These are phyloP conservation scores for Falcunculus frontatus DNA, from an alignment of 2,113 vertebrate genomes.

Conservation along the genomic window DNA sequence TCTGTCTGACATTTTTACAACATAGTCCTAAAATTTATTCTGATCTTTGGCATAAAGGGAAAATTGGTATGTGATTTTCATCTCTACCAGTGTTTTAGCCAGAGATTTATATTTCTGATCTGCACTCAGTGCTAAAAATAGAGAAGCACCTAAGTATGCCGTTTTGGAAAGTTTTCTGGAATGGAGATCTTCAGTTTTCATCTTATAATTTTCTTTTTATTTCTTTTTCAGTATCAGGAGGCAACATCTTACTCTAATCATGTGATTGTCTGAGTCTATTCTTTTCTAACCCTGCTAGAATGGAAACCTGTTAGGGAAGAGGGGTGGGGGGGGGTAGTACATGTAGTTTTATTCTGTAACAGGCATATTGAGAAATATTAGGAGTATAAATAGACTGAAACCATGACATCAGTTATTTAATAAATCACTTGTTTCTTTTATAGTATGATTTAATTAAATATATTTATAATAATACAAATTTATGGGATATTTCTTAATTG, in stretches of 20 bases:
- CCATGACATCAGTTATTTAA: background rate
- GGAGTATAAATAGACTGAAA: background rate
- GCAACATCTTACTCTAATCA: background rate
- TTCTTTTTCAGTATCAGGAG: background rate
- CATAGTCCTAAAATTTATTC: conserved; percentile 19
- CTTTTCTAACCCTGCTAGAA: background rate
- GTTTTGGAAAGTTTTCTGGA: background rate
- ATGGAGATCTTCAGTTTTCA: background rate
- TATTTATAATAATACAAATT: background rate
- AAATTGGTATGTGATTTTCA: background rate
- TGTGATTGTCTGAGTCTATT: background rate
- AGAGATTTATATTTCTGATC: background rate
- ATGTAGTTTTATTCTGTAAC: background rate
- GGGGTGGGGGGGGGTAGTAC: background rate
- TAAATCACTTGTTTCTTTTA: background rate
- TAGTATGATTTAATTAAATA: background rate
- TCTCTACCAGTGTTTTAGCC: background rate
- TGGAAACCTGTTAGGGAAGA: background rate
- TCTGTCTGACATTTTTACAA: background rate
- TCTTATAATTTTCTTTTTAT: background rate
- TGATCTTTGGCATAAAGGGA: background rate
- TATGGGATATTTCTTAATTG: background rate
- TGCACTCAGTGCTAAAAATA: background rate
- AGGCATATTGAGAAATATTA: background rate
- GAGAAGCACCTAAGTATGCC: background rate